These are phyloP conservation scores for Chirona hameri DNA, from an alignment of 2,888 invertebrate genomes.

Conservation along the genomic window DNA sequence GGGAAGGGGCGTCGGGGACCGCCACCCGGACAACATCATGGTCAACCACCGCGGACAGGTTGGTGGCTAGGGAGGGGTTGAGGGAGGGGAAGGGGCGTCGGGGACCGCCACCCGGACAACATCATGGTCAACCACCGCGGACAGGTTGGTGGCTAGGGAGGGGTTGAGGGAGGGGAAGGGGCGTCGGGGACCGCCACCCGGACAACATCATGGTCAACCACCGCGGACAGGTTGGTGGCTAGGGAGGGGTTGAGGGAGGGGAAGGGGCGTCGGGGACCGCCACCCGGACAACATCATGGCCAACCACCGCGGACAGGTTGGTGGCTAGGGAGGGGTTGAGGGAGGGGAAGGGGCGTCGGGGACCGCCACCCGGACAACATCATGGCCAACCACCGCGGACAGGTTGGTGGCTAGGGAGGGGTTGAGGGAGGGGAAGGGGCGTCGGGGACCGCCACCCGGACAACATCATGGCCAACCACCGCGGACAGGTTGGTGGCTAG, in stretches of 20 bases:
- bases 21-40: constrained; percentile 62
- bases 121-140: constrained; percentile 59
- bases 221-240: constrained; percentile 53
- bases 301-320: no score
- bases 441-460: background rate
- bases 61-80: constrained; percentile 42
- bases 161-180: constrained; percentile 41
- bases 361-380: background rate
- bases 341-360: background rate
- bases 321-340: no score
- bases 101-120: constrained; percentile 60
- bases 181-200: constrained; percentile 59
- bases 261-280: background rate
- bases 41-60: constrained; percentile 55
- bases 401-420: no score
- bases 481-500: no score
- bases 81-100: constrained; percentile 50
- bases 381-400: no score
- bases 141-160: constrained; percentile 46
- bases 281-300: no score
- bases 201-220: constrained; percentile 61
- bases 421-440: background rate
- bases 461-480: no score
- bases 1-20: constrained; percentile 55
- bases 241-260: no score